A percentile compares a stretch with the other conserved stretches of the same genome.
These are phyloP conservation scores for Caenorhabditis sp. DNA, from an alignment of 2,888 invertebrate genomes.

Conservation along the genomic window DNA sequence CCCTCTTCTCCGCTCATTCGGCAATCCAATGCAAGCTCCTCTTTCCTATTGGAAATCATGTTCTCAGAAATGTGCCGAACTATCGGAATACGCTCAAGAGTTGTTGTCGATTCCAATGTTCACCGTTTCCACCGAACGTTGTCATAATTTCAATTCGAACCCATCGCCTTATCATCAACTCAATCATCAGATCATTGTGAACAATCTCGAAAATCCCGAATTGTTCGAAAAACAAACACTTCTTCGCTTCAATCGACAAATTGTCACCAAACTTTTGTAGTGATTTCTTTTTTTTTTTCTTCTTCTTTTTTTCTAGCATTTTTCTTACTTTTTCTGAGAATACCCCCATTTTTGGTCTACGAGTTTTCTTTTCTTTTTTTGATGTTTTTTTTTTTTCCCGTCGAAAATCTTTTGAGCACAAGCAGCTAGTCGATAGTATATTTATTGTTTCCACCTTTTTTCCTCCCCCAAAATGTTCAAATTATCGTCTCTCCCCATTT, in stretches of 20 bases:
- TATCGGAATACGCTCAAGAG: constrained; percentile 60
- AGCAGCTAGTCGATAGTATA: too few relatives aligned
- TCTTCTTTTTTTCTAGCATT: constrained; percentile 3
- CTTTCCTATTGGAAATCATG: constrained; percentile 46
- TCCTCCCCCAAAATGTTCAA: constrained; percentile 1
- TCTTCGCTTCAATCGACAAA: constrained; percentile 44
- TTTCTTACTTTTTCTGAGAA: background rate
- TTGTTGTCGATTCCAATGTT: constrained; percentile 59
- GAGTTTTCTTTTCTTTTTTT: background rate
- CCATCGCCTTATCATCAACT: constrained; percentile 16
- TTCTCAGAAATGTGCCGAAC: constrained; percentile 19
- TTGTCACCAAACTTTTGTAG: constrained; percentile 28
- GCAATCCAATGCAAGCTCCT: constrained; percentile 51
- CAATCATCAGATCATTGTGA: constrained; percentile 28
- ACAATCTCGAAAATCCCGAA: constrained; percentile 35
- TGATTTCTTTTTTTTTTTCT: too few relatives aligned
- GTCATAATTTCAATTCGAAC: constrained; percentile 25
- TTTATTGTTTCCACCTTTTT: constrained; percentile 7
- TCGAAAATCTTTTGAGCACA: too few relatives aligned
- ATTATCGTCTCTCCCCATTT: constrained; percentile 10
- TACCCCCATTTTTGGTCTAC: background rate
- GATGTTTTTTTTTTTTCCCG: too few relatives aligned
- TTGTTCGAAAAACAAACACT: constrained; percentile 45
- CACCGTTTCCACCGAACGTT: constrained; percentile 47
- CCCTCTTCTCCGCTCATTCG: constrained; percentile 36